Base-by-base conservation (phyloP, 2,797 vertebrate species). In the Phoxinus dragarum region DNA sequence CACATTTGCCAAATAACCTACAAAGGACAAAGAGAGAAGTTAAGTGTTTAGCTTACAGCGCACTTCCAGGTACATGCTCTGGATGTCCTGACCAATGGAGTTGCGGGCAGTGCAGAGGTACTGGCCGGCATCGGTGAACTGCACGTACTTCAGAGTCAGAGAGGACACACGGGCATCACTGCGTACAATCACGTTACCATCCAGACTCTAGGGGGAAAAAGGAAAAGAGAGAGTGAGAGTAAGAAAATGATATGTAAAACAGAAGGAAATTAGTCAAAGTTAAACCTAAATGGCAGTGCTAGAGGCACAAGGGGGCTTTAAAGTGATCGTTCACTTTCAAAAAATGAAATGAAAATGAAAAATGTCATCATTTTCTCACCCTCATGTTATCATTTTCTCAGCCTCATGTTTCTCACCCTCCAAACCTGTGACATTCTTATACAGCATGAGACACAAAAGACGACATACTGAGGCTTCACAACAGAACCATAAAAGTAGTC, bases 81-180 rank as follows among this genome's bases (percentile, higher is more conserved):
- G 95, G 74, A 93, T 94, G 92, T 98, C 98, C 91, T 97, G 97
- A 23, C 98, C 98, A n/a, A 99, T 98, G 92, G 97, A 96, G 94
- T 98, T 99, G 93, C 95, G 96, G 90, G 98, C 98, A 0, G 94
- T 97, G 94, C 98, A 99, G 47, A 98, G 92, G 9, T 99, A 99
- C 68, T 97, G 96, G 27, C 98, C 98, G 0, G 98, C 98, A 6
- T 99, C 96, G 0, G 97, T 98, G 93, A 97, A 98, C 92, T 98
- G 97, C 89, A 99, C 95, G 12, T 97, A 96, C 91, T 99, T 99
- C 87, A 99, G 92, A 2, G 97, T 99, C 81, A 99, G 96, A 0
- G 98, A 97, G 0, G 98, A 99, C 7, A 99, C 96, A 0, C 98
- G 95, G 0, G 97, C 97, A 1, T 99, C 96, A 91, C 96, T 98